A percentile compares a stretch with the other conserved stretches of the same genome.
Evolutionary conservation across 2,888 invertebrate genomes (phyloP).

Genomic region (Cerceris ruficornis): DNA sequence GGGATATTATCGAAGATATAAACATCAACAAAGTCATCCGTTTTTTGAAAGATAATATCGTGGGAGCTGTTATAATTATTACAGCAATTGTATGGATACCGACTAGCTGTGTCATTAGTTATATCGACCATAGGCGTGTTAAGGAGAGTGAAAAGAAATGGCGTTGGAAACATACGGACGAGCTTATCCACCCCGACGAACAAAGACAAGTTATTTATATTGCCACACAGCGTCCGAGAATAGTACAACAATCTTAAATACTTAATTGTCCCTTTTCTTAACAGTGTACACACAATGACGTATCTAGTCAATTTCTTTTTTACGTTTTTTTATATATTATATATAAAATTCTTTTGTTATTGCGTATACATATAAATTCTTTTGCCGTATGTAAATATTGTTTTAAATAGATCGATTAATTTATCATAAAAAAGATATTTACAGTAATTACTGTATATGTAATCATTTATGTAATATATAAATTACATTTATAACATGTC

Average conservation of each 20-base stretch:
- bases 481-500: too few species aligned
- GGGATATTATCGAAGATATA: constrained; percentile 98
- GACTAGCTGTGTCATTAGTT: constrained; percentile 93
- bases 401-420: too few species aligned
- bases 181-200: constrained; percentile 88
- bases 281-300: not conserved
- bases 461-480: too few species aligned
- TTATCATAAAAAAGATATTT: too few species aligned
- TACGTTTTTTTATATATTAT: constrained; percentile 22
- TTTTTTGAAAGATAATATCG: constrained; percentile 95
- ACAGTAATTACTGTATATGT: too few species aligned
- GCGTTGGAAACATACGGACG: constrained; percentile 88
- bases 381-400: not conserved
- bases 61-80: constrained; percentile 94
- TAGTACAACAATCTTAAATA: constrained; percentile 54
- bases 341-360: constrained; percentile 4
- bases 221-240: constrained; percentile 57
- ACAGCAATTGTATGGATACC: constrained; percentile 98
- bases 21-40: constrained; percentile 95
- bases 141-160: constrained; percentile 87
- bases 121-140: constrained; percentile 90
- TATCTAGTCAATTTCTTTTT: constrained; percentile 51
- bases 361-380: constrained; percentile 2
- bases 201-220: constrained; percentile 85
- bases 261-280: constrained; percentile 6